Conservation (phyloP, 2,888 invertebrate species). For the Eueremaeus valkanovi region DNA sequence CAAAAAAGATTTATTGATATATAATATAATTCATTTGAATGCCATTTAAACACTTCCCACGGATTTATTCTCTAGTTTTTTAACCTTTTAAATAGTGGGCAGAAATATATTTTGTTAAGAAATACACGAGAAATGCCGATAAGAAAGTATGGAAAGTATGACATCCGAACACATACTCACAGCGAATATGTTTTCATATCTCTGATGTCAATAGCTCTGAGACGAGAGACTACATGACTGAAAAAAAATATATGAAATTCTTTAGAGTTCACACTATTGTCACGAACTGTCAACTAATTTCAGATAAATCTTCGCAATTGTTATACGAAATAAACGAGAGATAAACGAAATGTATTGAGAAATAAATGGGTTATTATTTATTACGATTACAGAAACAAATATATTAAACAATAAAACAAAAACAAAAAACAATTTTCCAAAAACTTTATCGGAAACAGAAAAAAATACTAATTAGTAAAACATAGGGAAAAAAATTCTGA, state of each 20-base stretch:
- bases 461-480: too few species aligned
- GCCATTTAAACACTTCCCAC: neutral
- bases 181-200: too few species aligned
- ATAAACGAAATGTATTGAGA: neutral
- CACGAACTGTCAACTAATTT: conserved; percentile 16
- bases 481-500: too few species aligned
- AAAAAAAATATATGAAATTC: too few species aligned
- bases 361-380: neutral
- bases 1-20: neutral
- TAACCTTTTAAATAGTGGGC: conserved; percentile 2
- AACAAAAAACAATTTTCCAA: neutral
- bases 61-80: neutral
- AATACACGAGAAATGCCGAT: neutral
- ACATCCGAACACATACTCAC: too few species aligned
- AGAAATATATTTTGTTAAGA: too few species aligned
- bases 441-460: too few species aligned
- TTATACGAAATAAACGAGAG: neutral
- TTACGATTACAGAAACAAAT: neutral
- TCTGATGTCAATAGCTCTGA: too few species aligned
- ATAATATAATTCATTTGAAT: too few species aligned
- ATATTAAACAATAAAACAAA: neutral
- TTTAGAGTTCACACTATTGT: neutral
- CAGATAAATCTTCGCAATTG: neutral
- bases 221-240: too few species aligned
- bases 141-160: neutral